Evolutionary conservation across 2,113 vertebrate species (phyloP), one percentile per base, ranked within the genome.

Genomic region (Sus scrofa): DNA sequence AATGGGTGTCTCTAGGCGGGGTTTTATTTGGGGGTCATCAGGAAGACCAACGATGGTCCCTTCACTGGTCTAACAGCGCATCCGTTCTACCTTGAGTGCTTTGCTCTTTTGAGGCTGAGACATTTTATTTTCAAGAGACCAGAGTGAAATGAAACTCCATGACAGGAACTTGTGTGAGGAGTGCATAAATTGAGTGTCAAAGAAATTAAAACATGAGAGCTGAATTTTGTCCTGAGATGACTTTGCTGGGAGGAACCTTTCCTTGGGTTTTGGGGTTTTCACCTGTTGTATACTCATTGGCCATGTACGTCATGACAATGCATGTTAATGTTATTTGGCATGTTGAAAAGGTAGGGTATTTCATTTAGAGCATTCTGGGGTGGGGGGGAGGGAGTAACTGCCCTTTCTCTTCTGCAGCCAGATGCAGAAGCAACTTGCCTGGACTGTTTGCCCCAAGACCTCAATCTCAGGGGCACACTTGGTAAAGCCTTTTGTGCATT

Each of bases 381-480:
- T 54, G 13, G 12, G 13, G 32, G 52, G 32, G n/a, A n/a, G 22
- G 6, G 30, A 62, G 30, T 7, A 27, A 78, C 16, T 8, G 14
- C 26, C 30, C 9, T 50, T 82, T 16, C 65, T 44, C 18, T 83
- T 22, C 24, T 77, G 30, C 37, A 44, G 82, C 37, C 24, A 62
- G 60, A 68, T 1, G 1, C 32, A 85, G 77, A 71, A 63, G 32
- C 20, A 56, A 54, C 81, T 52, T 54, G 37, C 3, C 1, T 27
- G 32, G 7, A 14, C 22, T 5, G 0, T 26, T 27, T 34, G 26
- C 6, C 63, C 50, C 26, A 52, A 56, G 14, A n/a, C 37, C 7
- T 79, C 7, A 0, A 0, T 22, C 8, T 85, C 7, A n/a, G 7
- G 19, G 83, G 5, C 7, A 0, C 18, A 30, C 2, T 11, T 9